phyloP scores from a whole-genome alignment of 2,888 invertebrate species.

The Leptopilina drosophilae region DNA sequence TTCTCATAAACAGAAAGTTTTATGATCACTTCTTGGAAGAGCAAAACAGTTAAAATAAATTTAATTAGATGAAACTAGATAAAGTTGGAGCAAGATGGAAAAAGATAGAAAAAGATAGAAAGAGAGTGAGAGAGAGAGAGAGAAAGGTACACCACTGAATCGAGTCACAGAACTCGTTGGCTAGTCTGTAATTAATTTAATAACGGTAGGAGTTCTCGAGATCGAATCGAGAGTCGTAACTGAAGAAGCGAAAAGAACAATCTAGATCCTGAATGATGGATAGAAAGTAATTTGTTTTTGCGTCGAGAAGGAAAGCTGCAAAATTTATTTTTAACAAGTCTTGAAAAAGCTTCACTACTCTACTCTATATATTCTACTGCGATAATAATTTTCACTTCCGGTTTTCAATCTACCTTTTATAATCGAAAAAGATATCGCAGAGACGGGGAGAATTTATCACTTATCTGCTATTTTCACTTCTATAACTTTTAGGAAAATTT shows the following conservation, averaged over 20 bases:
- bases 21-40: conserved; percentile 23
- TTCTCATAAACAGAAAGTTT: neutral
- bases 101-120: neutral
- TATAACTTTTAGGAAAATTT: too few relatives aligned
- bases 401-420: too few relatives aligned
- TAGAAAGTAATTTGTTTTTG: conserved; percentile 38
- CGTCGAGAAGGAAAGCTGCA: neutral
- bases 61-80: conserved; percentile 31
- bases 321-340: too few relatives aligned
- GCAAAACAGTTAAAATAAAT: conserved; percentile 33
- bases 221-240: conserved; percentile 25
- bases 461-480: too few relatives aligned
- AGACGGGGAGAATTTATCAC: too few relatives aligned
- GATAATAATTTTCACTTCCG: too few relatives aligned
- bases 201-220: conserved; percentile 25
- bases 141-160: conserved; percentile 19
- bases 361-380: too few relatives aligned
- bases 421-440: too few relatives aligned
- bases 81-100: too few relatives aligned
- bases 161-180: conserved; percentile 28
- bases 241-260: conserved; percentile 35
- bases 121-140: too few relatives aligned
- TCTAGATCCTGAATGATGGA: conserved; percentile 33
- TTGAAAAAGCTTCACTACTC: too few relatives aligned
- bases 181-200: conserved; percentile 38